Percentiles rank a stretch among this genome's conserved stretches.
phyloP scores from a whole-genome alignment of 2,888 invertebrate species.

The Diaperis boleti region DNA sequence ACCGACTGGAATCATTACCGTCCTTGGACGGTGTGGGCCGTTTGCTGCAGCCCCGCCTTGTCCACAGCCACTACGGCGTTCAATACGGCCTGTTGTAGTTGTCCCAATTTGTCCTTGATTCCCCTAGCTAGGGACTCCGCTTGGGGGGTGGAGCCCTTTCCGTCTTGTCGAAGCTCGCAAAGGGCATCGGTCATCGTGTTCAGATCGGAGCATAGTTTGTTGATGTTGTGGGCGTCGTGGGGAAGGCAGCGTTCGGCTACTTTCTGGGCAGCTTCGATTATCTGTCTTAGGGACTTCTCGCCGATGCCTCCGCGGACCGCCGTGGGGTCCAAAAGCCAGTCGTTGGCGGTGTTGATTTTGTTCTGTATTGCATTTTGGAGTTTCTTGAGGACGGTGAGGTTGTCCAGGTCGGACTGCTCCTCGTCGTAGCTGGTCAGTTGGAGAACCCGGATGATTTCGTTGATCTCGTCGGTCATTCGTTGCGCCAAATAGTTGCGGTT shows the following conservation, averaged over 20 bases:
- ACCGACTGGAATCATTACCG: conserved; percentile 80
- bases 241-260: conserved; percentile 88
- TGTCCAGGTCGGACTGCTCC: conserved; percentile 98
- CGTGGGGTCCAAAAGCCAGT: conserved; percentile 94
- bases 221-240: conserved; percentile 83
- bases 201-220: conserved; percentile 84
- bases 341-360: conserved; percentile 91
- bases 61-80: conserved; percentile 91
- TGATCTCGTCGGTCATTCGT: conserved; percentile 97
- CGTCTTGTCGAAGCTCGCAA: conserved; percentile 91
- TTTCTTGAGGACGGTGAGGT: conserved; percentile 93
- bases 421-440: conserved; percentile 99
- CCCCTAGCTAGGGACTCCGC: conserved; percentile 87
- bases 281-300: conserved; percentile 93
- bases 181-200: conserved; percentile 90
- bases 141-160: conserved; percentile 78
- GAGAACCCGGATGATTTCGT: conserved; percentile 97
- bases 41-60: conserved; percentile 83
- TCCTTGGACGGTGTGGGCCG: conserved; percentile 87
- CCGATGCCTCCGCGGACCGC: conserved; percentile 92
- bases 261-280: conserved; percentile 89
- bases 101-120: conserved; percentile 88
- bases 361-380: conserved; percentile 92
- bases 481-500: conserved; percentile 95
- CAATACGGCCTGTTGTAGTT: conserved; percentile 84